Evolutionary conservation across 2,113 vertebrate species (phyloP), one percentile per base, ranked within the genome.

Genomic region (Tetrao urogallus): DNA sequence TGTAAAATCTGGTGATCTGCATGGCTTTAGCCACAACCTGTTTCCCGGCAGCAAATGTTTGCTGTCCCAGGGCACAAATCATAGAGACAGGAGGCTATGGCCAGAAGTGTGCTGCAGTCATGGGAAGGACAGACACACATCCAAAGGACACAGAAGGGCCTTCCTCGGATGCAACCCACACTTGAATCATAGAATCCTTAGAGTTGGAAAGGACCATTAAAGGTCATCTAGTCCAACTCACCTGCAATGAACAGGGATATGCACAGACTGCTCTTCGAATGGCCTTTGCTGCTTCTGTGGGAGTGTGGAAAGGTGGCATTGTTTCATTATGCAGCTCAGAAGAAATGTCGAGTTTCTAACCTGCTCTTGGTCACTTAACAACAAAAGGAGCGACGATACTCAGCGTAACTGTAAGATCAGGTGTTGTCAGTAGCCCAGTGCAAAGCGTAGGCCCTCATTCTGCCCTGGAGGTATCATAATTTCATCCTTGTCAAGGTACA

Each of bases 1-100:
- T 90, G 73, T 74, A 90, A 90, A 90, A 65, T 18, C 74, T 72
- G 76, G 15, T 38, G 78, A 58, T 72, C 40, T 82, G 95, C 34
- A 80, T 70, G 63, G 89, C 75, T 58, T 91, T 83, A 16, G 17
- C 32, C 52, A 30, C 50, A 75, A 5, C 8, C 38, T 76, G 48
- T 48, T 88, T 60, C 70, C 58, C 43, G 72, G 28, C 27, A 58
- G 30, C 47, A 28, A 30, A 82, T 13, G 22, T n/a, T 74, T 28
- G 18, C 8, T 52, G 42, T 34, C 17, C 50, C 38, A 27, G 60
- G 16, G 13, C 32, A 78, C 1, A 7, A 63, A 61, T 3, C 18
- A 32, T n/a, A 75, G 40, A 5, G 19, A 17, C 14, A 69, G 88
- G 1, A 13, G 61, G 38, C 6, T 10, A 1, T 1, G 63, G 54